Evolutionary conservation across 2,113 vertebrate species (phyloP), one percentile per base, ranked within the genome.

Genomic region (Oryzias celebensis): DNA sequence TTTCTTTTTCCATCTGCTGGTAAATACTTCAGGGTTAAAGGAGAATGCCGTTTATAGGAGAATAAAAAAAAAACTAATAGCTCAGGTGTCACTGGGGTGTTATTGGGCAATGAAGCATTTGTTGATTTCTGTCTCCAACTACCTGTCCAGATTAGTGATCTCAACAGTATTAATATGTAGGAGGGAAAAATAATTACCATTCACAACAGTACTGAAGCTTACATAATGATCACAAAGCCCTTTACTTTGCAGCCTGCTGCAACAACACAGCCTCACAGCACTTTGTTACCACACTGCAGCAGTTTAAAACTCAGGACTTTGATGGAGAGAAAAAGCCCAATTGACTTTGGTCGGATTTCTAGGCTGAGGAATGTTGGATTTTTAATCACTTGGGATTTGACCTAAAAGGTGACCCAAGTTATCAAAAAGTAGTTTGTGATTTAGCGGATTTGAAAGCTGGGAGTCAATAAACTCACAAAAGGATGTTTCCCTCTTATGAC

Each of bases 311-410:
- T 51, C 4, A 15, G 56, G 43, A 52, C 57, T 52, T 26, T 58
- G 62, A 71, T 60, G 31, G 17, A 36, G 63, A 28, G 14, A 36
- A 64, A 46, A 64, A 55, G 23, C 63, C 54, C 56, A n/a, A 56
- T 68, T 81, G 80, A 85, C 81, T 87, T 87, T 83, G 83, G 31
- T 65, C 64, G 4, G 31, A 54, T 77, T 66, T 72, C 65, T 44
- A 51, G 52, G 49, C 62, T 72, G 24, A 14, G 52, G 68, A 52
- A 68, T 42, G 16, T 48, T 48, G 62, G 68, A 75, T 77, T 45
- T 71, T 69, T 71, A 76, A 72, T 80, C 72, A 44, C 24, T 45
- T 7, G 14, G 44, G 55, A 44, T n/a, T 43, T 73, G 41, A 47
- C 60, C 22, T 61, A 65, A 77, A 72, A 13, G 69, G 36, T 74